phyloP scores from a whole-genome alignment of 2,888 invertebrate genomes.

The Listrodromus nycthemerus region DNA sequence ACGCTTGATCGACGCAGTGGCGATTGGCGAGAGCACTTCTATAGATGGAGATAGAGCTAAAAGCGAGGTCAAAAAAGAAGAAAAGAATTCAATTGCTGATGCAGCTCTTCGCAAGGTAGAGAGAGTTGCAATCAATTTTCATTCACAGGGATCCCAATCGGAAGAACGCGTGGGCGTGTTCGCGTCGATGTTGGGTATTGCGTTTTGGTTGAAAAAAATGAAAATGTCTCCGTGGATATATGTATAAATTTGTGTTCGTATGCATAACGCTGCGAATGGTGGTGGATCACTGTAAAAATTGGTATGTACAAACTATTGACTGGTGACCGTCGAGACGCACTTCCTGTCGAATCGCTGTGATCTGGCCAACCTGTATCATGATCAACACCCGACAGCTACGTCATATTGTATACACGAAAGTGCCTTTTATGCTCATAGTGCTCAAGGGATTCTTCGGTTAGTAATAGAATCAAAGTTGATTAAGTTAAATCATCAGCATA shows the following conservation, averaged over 20 bases:
- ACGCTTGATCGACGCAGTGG: conserved; percentile 27
- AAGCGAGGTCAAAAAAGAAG: conserved; percentile 35
- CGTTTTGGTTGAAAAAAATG: conserved; percentile 39
- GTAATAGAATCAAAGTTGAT: background rate
- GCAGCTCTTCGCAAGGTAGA: conserved; percentile 42
- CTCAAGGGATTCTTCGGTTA: background rate
- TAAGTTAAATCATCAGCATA: background rate
- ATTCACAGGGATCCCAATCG: conserved; percentile 52
- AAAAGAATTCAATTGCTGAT: conserved; percentile 58
- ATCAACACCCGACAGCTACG: conserved; percentile 9
- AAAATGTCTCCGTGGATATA: conserved; percentile 60
- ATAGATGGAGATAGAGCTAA: conserved; percentile 7
- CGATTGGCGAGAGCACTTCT: conserved; percentile 34
- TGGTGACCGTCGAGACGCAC: conserved; percentile 16
- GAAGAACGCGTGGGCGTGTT: conserved; percentile 24
- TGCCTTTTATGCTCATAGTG: background rate
- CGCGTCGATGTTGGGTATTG: conserved; percentile 32
- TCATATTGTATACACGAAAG: conserved; percentile 9
- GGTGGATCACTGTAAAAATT: conserved; percentile 27
- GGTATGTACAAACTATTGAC: conserved; percentile 32
- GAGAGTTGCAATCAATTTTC: conserved; percentile 62
- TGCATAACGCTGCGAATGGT: conserved; percentile 26
- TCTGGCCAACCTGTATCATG: conserved; percentile 5
- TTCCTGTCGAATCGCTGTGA: background rate
- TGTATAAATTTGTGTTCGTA: background rate